Base-by-base conservation (phyloP, 2,113 vertebrate species). In the Agelaius phoeniceus region DNA sequence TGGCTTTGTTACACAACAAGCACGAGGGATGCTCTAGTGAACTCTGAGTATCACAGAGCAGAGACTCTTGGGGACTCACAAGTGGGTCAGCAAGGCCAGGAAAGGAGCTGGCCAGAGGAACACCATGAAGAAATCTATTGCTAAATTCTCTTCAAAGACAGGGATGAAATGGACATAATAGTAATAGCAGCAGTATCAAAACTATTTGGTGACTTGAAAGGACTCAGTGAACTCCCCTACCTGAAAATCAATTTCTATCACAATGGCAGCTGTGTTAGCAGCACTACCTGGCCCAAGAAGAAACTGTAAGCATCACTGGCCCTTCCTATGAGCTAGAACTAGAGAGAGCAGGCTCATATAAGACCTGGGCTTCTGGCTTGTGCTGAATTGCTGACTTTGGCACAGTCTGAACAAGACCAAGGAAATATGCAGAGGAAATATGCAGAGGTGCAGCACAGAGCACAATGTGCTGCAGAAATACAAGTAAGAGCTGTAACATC, bases 1-100 rank as follows among this genome's bases (percentile, higher is more conserved):
- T 78, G 90, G 85, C 52, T 90, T 86, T 88, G 88, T 72, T 90
- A 73, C 51, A 94, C 73, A 90, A 90, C 72, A 58, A 81, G 54
- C 35, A 78, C 0, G 0, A 88, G 44, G 44, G 88, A 95, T 89
- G 72, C 30, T 85, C 74, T 93, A 78, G 66, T 82, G 87, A 95
- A 73, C 74, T 65, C 59, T 4, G 24, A 65, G 61, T 49, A 75
- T 61, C 41, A 20, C n/a, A 78, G 44, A 44, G 44, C 71, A 81
- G 67, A 95, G 72, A 54, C 79, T 74, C 83, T 24, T 68, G 37
- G 54, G 69, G 61, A 93, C n/a, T 94, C 69, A 85, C 75, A 90
- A 86, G 52, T 57, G 27, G 88, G 73, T 88, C 76, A 90, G 41
- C 15, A 49, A 89, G 44, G n/a, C 49, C 58, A 71, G 57, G 39